phyloP scores from a whole-genome alignment of 2,113 vertebrate species.

The Rana temporaria region DNA sequence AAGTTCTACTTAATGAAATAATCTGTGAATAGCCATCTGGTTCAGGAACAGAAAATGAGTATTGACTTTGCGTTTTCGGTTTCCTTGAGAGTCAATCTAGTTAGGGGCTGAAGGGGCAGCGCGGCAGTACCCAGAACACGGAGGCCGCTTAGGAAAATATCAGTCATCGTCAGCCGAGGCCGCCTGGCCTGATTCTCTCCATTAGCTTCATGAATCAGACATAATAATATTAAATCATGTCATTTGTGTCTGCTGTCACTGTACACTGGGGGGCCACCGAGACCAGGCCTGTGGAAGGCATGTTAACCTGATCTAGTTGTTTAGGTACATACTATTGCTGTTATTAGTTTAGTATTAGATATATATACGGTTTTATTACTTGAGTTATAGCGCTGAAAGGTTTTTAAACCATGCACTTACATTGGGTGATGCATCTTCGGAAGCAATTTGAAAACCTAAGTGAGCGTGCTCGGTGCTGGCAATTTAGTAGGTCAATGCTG shows the following conservation, averaged over 20 bases:
- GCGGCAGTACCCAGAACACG: not conserved
- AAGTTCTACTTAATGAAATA: conserved; percentile 43
- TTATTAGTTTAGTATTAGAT: no score
- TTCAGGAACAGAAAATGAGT: conserved; percentile 44
- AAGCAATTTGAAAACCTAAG: no score
- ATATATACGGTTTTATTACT: no score
- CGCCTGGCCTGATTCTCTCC: not conserved
- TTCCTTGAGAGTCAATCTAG: conserved; percentile 35
- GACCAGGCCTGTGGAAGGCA: no score
- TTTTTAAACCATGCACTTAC: no score
- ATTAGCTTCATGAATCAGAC: not conserved
- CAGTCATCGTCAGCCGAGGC: not conserved
- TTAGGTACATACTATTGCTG: no score
- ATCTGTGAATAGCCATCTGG: conserved; percentile 41
- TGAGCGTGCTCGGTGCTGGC: no score
- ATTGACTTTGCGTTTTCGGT: conserved; percentile 42
- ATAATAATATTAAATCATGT: conserved; percentile 1
- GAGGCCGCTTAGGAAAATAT: conserved; percentile 30
- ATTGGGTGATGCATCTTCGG: no score
- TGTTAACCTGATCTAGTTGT: no score
- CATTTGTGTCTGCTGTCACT: not conserved
- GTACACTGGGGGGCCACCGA: no score
- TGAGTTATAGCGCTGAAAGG: no score
- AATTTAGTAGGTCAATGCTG: no score
- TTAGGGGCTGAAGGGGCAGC: conserved; percentile 18